Evolutionary conservation across 1,140 invertebrate genomes (phyloP), one percentile per base, ranked within the genome.

Genomic region (Drosophila novamexicana): DNA sequence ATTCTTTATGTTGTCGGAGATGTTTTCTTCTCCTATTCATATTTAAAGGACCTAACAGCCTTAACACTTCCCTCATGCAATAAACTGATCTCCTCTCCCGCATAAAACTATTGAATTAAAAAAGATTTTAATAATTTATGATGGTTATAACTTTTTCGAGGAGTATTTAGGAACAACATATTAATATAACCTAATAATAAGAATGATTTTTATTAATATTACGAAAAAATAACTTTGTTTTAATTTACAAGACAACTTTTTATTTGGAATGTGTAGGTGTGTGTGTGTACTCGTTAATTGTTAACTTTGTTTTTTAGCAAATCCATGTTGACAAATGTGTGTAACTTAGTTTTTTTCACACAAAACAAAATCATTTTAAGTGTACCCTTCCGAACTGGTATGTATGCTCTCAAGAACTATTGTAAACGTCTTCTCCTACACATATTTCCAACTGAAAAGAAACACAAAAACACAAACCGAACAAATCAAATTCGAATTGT

Each of bases 341-440:
- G 49, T 76, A 65, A 70, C 63, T 70, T 65, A 77, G 74, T 65
- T 75, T 85, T 65, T 85, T 67, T 40, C 50, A 77, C 52, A 80
- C 58, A 79, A 66, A 75, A 72, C 32, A 47, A 79, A 73, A 68
- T 81, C 84, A 75, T 89, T 77, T 75, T 90, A 89, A 83, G 80
- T 89, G 84, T 85, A 79, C 80, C 84, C 83, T 82, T 80, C 76
- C 84, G 68, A 89, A 81, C 81, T 89, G 84, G 84, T 89, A 89
- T 84, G 84, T 89, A 89, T 89, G 68, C 81, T 84, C 78, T 89
- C 59, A 80, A 73, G 37, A 75, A 78, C 64, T 88, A 66, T 67
- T 64, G 65, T 80, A 77, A 78, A 62, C 29, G 39, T 61, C 67
- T 68, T 61, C 37, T 63, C 64, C 37, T 63, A 34, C 64, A 18